These are phyloP conservation scores for Microtus obscurus DNA, from an alignment of 2,797 vertebrate genomes.

Conservation along the genomic window DNA sequence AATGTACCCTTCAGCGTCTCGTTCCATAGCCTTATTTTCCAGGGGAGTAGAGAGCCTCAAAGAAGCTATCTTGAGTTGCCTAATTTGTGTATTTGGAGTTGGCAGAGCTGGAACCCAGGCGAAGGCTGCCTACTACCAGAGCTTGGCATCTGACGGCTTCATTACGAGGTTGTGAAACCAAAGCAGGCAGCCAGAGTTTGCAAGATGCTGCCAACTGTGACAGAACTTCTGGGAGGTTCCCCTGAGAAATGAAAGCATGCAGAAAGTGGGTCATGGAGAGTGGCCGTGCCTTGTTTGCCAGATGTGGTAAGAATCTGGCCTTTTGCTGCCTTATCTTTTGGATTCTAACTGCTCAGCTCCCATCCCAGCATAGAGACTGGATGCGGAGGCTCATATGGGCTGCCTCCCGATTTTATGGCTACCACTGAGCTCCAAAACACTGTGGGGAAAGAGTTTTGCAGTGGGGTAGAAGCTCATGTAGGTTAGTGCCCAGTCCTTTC, in stretches of 20 bases:
- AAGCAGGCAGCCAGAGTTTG: constrained; percentile 9
- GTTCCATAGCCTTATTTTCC: background rate
- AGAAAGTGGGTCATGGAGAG: background rate
- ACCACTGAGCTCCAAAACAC: background rate
- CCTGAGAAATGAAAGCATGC: background rate
- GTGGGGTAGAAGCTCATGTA: background rate
- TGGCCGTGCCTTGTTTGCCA: background rate
- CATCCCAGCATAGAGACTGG: background rate
- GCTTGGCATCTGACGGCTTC: background rate
- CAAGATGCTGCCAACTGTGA: background rate
- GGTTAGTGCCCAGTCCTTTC: background rate
- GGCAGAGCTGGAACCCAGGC: background rate
- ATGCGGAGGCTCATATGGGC: background rate
- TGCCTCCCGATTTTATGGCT: background rate
- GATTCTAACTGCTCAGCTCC: background rate
- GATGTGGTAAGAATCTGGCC: background rate
- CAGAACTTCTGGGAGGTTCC: background rate
- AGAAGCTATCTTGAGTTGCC: background rate
- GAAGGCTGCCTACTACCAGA: background rate
- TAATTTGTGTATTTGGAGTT: background rate
- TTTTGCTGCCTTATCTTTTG: background rate
- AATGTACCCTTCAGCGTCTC: background rate
- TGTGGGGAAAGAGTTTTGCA: background rate
- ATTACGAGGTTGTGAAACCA: background rate
- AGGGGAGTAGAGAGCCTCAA: background rate